Evolutionary conservation across 2,888 invertebrate species (phyloP).

Genomic region (Acleris literana): DNA sequence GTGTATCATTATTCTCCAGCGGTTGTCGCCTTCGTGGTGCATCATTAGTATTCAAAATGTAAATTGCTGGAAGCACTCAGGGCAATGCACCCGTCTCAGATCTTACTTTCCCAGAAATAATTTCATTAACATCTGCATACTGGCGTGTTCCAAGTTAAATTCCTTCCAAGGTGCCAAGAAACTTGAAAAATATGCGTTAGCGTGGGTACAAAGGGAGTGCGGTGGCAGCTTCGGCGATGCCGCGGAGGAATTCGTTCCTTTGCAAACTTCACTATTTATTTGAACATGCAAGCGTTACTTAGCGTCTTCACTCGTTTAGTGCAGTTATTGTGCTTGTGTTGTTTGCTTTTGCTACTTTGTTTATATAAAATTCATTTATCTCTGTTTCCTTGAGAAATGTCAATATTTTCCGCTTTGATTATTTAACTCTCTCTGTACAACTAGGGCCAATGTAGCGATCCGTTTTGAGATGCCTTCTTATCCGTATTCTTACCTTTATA

Average conservation of each 20-base stretch:
- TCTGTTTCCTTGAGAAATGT: not conserved
- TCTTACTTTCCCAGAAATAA: constrained; percentile 80
- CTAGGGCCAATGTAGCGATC: no score
- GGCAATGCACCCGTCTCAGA: constrained; percentile 75
- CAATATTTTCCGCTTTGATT: not conserved
- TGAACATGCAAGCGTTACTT: constrained; percentile 14
- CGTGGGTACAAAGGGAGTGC: constrained; percentile 15
- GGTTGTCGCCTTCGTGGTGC: constrained; percentile 62
- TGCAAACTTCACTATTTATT: constrained; percentile 17
- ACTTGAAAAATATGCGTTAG: constrained; percentile 37
- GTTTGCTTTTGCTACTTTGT: not conserved
- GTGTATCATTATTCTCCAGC: constrained; percentile 62
- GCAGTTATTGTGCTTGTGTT: not conserved
- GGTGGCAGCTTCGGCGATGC: constrained; percentile 5
- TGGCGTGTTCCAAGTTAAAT: constrained; percentile 58
- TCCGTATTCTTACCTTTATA: no score
- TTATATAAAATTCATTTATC: no score
- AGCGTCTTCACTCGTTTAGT: not conserved
- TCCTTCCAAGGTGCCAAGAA: constrained; percentile 61
- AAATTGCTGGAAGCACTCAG: constrained; percentile 73
- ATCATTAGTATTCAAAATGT: constrained; percentile 80
- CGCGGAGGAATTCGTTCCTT: constrained; percentile 9
- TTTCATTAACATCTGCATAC: constrained; percentile 79
- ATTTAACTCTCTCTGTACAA: no score
- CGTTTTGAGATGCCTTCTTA: no score